Evolutionary conservation across 2,888 invertebrate genomes (phyloP).

Genomic region (Erebia ligea): DNA sequence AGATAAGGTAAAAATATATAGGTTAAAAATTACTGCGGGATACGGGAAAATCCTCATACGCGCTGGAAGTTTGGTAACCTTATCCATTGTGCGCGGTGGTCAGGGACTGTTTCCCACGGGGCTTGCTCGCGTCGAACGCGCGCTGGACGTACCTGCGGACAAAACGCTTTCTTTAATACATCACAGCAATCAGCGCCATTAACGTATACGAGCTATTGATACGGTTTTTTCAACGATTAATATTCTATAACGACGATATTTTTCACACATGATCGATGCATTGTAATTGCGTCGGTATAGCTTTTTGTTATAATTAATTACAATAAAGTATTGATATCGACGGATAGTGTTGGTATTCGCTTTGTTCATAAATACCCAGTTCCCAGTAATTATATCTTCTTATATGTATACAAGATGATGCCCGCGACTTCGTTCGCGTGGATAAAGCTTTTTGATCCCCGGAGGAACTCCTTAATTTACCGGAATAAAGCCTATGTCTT

Average conservation of each 20-base stretch:
- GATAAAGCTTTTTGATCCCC: no score
- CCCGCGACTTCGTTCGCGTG: no score
- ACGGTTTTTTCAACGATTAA: conserved; percentile 14
- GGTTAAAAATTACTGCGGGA: neutral
- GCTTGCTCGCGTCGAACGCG: conserved; percentile 36
- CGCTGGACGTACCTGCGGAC: conserved; percentile 51
- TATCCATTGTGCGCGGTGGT: conserved; percentile 10
- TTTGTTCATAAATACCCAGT: neutral
- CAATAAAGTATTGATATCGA: neutral
- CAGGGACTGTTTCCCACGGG: conserved; percentile 53
- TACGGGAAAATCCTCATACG: neutral
- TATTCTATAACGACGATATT: neutral
- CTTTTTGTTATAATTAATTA: conserved; percentile 12
- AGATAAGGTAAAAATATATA: no score
- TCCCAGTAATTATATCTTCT: neutral
- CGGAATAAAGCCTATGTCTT: no score
- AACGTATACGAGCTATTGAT: conserved; percentile 18
- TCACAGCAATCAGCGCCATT: neutral
- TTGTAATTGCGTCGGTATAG: neutral
- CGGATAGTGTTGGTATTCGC: conserved; percentile 3
- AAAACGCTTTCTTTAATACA: conserved; percentile 35
- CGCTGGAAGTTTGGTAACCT: neutral
- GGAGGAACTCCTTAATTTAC: no score
- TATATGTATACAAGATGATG: neutral
- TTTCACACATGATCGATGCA: conserved; percentile 16